A percentile compares a stretch with the other conserved stretches of the same genome.
Evolutionary conservation across 2,888 invertebrate species (phyloP).

Genomic region (Melanostoma mellinum): DNA sequence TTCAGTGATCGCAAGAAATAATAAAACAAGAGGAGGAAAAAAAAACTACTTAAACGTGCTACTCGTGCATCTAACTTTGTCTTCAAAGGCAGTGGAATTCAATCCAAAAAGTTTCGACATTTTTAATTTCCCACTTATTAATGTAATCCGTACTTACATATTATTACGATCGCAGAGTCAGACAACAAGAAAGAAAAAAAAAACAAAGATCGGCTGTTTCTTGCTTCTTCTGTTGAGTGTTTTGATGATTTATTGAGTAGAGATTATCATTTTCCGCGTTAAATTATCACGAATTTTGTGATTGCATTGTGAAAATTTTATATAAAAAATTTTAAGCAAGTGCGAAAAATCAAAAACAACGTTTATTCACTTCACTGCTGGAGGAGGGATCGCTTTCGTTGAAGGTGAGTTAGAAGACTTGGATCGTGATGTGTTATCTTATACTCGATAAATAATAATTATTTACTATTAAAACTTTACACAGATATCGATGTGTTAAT

Average conservation of each 20-base stretch:
- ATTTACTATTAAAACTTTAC: neutral
- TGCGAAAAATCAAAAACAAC: slow-evolving; percentile 6
- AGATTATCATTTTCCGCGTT: slow-evolving; percentile 7
- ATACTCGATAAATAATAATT: slow-evolving; percentile 1
- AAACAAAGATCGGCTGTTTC: neutral
- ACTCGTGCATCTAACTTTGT: slow-evolving; percentile 33
- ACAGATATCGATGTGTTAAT: slow-evolving; percentile 12
- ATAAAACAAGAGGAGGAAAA: slow-evolving; percentile 17
- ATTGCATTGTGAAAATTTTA: slow-evolving; percentile 26
- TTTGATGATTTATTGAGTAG: neutral
- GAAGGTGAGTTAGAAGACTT: slow-evolving; percentile 30
- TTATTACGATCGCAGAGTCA: slow-evolving; percentile 16
- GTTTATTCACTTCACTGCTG: neutral
- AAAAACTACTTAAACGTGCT: slow-evolving; percentile 30
- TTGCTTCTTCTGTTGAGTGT: slow-evolving; percentile 4
- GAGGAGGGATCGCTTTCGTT: neutral
- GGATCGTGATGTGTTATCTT: slow-evolving; percentile 17
- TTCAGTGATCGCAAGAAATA: slow-evolving; percentile 25
- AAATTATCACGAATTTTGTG: slow-evolving; percentile 10
- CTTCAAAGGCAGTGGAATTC: slow-evolving; percentile 9
- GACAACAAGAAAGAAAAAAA: neutral
- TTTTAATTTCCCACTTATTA: slow-evolving; percentile 25
- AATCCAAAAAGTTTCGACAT: slow-evolving; percentile 12
- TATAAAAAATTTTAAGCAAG: slow-evolving; percentile 2
- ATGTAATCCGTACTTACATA: slow-evolving; percentile 8